phyloP scores from a whole-genome alignment of 2,888 invertebrate genomes.

The Agrochola macilenta region DNA sequence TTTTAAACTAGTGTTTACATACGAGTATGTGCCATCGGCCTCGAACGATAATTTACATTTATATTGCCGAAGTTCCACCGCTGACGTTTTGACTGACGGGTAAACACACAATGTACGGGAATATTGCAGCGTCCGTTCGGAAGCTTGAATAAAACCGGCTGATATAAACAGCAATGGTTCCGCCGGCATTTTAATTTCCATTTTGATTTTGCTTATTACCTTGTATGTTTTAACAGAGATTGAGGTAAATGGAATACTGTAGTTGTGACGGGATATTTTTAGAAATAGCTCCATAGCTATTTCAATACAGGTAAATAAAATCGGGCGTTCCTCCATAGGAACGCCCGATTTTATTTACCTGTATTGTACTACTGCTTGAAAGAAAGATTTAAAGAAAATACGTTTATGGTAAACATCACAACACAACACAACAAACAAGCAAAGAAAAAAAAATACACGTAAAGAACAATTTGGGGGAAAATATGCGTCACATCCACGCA shows the following conservation, averaged over 20 bases:
- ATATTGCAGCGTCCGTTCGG: constrained; percentile 41
- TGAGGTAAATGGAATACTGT: constrained; percentile 26
- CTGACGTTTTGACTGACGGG: constrained; percentile 68
- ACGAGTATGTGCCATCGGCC: constrained; percentile 24
- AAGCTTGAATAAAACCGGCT: constrained; percentile 41
- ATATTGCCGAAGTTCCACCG: constrained; percentile 62
- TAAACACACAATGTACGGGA: constrained; percentile 43
- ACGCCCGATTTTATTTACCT: not conserved
- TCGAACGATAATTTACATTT: constrained; percentile 66
- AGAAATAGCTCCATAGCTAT: not conserved
- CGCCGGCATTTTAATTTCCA: constrained; percentile 40
- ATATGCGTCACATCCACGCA: no score
- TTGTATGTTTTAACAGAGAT: constrained; percentile 8
- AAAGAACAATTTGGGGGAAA: no score
- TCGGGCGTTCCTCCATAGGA: no score
- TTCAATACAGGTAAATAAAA: no score
- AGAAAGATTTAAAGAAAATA: no score
- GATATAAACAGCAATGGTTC: constrained; percentile 32
- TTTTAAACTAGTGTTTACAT: constrained; percentile 40
- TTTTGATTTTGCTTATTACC: constrained; percentile 33
- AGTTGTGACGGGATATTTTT: not conserved
- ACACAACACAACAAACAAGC: no score
- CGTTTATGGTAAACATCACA: no score
- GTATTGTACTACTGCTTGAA: not conserved
- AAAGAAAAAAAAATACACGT: no score